A percentile compares a stretch with the other conserved stretches of the same genome.
Conservation (phyloP, 2,888 invertebrate species). For the Heterodera filipjevi region DNA sequence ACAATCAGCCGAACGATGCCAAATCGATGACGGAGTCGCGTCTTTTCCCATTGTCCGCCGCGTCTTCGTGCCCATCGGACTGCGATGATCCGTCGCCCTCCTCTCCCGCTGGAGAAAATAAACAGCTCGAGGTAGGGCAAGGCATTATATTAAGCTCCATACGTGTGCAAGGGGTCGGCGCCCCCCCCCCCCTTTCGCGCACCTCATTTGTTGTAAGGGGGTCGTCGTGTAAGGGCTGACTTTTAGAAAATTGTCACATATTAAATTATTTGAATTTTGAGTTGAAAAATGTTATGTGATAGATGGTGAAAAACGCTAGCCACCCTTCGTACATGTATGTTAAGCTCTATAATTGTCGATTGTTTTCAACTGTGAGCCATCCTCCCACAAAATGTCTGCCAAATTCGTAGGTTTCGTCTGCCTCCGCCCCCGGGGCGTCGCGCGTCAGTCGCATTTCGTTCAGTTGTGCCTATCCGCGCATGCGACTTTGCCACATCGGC, state of each 20-base stretch:
- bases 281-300: too few species aligned
- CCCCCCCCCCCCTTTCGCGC: too few species aligned
- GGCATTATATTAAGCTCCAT: too few species aligned
- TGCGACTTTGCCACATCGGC: slow-evolving; percentile 18
- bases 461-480: slow-evolving; percentile 20
- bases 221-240: too few species aligned
- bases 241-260: too few species aligned
- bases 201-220: too few species aligned
- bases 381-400: neutral
- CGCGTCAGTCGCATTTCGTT: slow-evolving; percentile 18
- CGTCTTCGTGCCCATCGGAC: neutral
- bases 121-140: neutral
- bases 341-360: too few species aligned
- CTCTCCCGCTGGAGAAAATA: neutral
- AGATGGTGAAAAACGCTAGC: too few species aligned
- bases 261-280: too few species aligned
- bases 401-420: neutral
- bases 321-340: too few species aligned
- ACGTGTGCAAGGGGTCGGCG: too few species aligned
- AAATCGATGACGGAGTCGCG: neutral
- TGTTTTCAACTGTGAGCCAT: too few species aligned
- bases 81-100: neutral
- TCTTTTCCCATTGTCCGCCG: neutral
- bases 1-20: slow-evolving; percentile 1
- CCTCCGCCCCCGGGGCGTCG: neutral